phyloP scores from a whole-genome alignment of 2,113 vertebrate species.

The Mus spicilegus region DNA sequence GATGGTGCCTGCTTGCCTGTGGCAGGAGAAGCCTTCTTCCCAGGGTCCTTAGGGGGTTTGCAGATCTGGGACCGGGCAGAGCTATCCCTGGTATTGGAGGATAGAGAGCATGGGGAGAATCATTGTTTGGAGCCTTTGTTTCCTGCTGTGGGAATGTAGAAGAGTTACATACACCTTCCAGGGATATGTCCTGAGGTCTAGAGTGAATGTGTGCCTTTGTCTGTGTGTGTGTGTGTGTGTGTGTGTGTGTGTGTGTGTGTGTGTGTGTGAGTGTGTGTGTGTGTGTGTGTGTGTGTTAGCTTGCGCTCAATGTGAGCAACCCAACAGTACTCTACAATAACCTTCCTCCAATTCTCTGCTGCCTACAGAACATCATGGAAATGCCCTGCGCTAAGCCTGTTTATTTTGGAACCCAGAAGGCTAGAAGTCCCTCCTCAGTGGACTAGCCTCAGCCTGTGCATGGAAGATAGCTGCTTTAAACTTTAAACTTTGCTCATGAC shows the following conservation, averaged over 20 bases:
- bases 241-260: too few relatives aligned
- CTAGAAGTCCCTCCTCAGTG: not conserved
- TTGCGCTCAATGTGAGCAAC: not conserved
- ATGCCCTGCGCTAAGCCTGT: not conserved
- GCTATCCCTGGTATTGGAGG: not conserved
- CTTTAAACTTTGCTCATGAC: not conserved
- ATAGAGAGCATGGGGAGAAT: not conserved
- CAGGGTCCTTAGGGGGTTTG: not conserved
- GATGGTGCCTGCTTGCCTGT: too few relatives aligned
- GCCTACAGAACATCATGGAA: not conserved
- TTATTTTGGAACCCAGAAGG: not conserved
- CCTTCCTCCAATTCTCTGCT: too few relatives aligned
- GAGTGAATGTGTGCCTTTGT: too few relatives aligned
- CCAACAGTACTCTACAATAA: not conserved
- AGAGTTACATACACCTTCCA: not conserved
- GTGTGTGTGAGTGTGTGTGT: too few relatives aligned
- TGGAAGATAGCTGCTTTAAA: too few relatives aligned
- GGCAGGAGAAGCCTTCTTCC: not conserved
- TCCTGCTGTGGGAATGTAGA: not conserved
- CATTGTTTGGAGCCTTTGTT: not conserved
- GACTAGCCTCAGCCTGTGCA: not conserved
- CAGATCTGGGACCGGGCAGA: not conserved
- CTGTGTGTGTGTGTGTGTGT: too few relatives aligned
- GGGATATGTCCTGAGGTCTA: not conserved
- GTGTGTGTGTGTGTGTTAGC: too few relatives aligned